Conservation (phyloP, 2,797 vertebrate genomes). For the Gallirallus australis region DNA sequence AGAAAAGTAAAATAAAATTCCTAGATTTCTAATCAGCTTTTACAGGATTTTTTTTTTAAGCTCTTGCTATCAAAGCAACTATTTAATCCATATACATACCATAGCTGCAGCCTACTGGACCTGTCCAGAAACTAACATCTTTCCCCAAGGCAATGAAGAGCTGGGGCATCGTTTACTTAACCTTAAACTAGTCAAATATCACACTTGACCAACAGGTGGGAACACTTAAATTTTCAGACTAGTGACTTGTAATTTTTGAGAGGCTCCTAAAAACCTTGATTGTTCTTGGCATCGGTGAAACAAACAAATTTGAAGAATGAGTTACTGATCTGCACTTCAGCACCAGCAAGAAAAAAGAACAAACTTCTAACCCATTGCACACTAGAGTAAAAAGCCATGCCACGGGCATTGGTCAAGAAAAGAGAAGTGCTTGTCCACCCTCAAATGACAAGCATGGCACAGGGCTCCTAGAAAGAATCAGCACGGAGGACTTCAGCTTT, state of each 20-base stretch:
- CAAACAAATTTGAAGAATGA: background rate
- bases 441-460: background rate
- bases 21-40: background rate
- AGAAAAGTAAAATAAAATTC: background rate
- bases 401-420: background rate
- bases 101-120: background rate
- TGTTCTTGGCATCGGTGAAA: background rate
- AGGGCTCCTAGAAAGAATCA: background rate
- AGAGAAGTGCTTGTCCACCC: background rate
- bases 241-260: background rate
- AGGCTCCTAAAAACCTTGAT: background rate
- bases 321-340: background rate
- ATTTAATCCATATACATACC: background rate
- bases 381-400: background rate
- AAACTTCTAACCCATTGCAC: background rate
- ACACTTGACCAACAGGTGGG: background rate
- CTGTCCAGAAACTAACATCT: background rate
- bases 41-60: background rate
- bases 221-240: background rate
- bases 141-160: background rate
- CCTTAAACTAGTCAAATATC: background rate
- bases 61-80: background rate
- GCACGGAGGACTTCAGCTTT: rapidly evolving
- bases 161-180: background rate
- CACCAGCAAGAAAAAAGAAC: background rate